Evolutionary conservation across 2,797 vertebrate species (phyloP), one percentile per base, ranked within the genome.

Genomic region (Meriones psammophilus): DNA sequence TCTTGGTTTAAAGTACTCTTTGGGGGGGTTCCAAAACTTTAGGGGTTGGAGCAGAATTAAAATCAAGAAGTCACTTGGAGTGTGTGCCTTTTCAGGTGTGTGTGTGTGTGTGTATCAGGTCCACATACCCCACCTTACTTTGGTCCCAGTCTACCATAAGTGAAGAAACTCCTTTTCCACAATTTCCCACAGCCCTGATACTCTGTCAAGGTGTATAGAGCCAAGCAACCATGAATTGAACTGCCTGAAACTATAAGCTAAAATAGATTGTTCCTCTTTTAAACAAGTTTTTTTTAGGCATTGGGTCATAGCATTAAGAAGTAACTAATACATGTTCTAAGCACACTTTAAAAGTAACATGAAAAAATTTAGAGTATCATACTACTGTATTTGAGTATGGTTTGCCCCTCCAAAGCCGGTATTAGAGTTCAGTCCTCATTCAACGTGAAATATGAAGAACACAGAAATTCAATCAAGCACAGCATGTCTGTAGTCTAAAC

Each of bases 331-430:
- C 73, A 24, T 76, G 33, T 73, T 50, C 62, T 91, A 96, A 94
- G 28, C 60, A 30, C 71, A 69, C 83, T 91, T 84, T 85, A 77
- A 62, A 97, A 89, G 42, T 68, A 94, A n/a, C 39, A 92, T 24
- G 77, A 56, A 92, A 88, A 69, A 69, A 86, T 1, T 2, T 8
- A 87, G 62, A 93, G 17, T 30, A 62, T 9, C 74, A 15, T 90
- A n/a, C 12, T 71, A 36, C 18, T 62, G 39, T 46, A 17, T 36
- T 30, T 84, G 42, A 64, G 69, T 73, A 81, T 54, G 39, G 24
- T 62, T 28, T 36, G 30, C 30, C 15, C 64, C 39, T 92, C 66
- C 39, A 26, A 68, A 46, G 15, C 50, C 28, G 15, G 50, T 15
- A 64, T 28, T 50, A 85, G 54, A 71, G 22, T 78, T 39, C 71